Evolutionary conservation across 2,113 vertebrate genomes (phyloP), one percentile per base, ranked within the genome.

Genomic region (Macquaria ambigua): DNA sequence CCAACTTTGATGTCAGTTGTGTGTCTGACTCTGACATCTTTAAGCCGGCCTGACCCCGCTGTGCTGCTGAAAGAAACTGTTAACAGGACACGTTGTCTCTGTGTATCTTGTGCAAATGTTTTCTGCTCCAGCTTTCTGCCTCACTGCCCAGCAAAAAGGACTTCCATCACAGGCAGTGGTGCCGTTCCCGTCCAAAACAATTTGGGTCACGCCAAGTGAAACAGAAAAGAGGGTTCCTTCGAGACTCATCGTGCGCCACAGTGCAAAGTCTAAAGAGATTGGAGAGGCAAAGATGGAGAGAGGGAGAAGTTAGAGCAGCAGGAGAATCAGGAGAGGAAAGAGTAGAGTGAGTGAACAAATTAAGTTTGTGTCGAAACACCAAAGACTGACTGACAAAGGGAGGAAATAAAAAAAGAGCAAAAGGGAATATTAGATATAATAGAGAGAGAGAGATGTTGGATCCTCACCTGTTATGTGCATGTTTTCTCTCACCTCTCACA

Each of bases 61-160:
- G 80, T 64, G 62, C 61, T 69, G 31, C 78, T 75, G 68, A 82
- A 84, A 87, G 62, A 86, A 80, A 61, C 50, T 6, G 70, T 86
- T 84, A 84, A 84, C 59, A 52, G 80, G 70, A 82, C 78, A 81
- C 77, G 85, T 89, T 90, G 82, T 91, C 61, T 82, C 82, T 64
- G 67, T 58, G 80, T 67, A 55, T 89, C 58, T 74, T 82, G 70
- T 72, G 82, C 43, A 77, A 87, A 77, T 74, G 83, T 84, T 78
- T 90, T 84, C 66, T 69, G 67, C 74, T 52, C 23, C 43, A 61
- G 61, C 66, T 87, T 86, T 87, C 84, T 85, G 82, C 85, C 53
- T 88, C 86, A 73, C 64, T 82, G 73, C 79, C 77, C 73, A 79
- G 81, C 59, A 83, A 87, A 87, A 87, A 76, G 69, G 69, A 71